Conservation (phyloP, 2,113 vertebrate genomes). For the Phyllopteryx taeniolatus region DNA sequence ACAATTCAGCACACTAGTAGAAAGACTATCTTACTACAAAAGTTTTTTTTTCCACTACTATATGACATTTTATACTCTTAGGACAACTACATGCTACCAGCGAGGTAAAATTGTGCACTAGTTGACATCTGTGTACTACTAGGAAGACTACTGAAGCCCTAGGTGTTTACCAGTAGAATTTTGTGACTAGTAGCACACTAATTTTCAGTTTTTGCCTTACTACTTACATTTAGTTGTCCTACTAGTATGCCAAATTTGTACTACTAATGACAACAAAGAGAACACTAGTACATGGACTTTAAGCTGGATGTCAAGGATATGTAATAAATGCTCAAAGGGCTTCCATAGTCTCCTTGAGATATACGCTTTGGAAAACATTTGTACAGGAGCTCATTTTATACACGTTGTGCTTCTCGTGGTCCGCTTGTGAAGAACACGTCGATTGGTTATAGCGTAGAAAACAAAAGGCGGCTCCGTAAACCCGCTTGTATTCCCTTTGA, state of each 20-base stretch:
- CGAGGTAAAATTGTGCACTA: no score
- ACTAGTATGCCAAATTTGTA: no score
- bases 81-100: no score
- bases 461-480: slow-evolving; percentile 27
- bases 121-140: no score
- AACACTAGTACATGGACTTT: background rate
- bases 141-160: no score
- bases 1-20: background rate
- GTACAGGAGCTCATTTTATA: slow-evolving; percentile 77
- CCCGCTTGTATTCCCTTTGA: background rate
- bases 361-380: slow-evolving; percentile 81
- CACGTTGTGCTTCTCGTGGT: slow-evolving; percentile 77
- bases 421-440: slow-evolving; percentile 61
- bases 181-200: no score
- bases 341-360: slow-evolving; percentile 72
- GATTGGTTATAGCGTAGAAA: slow-evolving; percentile 68
- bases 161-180: no score
- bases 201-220: no score
- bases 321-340: background rate
- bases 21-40: background rate
- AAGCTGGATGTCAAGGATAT: background rate
- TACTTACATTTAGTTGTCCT: no score
- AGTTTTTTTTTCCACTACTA: no score
- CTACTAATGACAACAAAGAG: no score
- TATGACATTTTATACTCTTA: no score